These are phyloP conservation scores for Orthosia gracilis DNA, from an alignment of 2,888 invertebrate genomes.

Conservation along the genomic window DNA sequence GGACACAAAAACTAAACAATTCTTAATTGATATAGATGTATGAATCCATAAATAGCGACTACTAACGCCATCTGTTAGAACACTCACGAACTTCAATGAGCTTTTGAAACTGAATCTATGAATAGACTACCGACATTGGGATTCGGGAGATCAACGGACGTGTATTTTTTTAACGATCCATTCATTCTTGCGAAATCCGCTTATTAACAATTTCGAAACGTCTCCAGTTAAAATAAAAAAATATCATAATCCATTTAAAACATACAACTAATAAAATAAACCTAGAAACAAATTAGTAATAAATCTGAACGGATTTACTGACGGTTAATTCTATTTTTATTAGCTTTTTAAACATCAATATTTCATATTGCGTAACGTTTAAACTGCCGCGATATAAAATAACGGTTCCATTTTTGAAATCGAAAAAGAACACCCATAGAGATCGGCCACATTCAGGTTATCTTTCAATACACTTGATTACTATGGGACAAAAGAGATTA, in stretches of 20 bases:
- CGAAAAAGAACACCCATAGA: slow-evolving; percentile 31
- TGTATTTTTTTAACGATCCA: slow-evolving; percentile 35
- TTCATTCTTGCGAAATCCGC: slow-evolving; percentile 34
- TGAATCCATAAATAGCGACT: neutral
- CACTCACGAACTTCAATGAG: slow-evolving; percentile 40
- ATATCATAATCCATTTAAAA: slow-evolving; percentile 39
- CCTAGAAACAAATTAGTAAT: slow-evolving; percentile 45
- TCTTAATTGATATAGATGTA: neutral
- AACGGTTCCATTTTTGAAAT: slow-evolving; percentile 31
- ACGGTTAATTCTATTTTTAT: slow-evolving; percentile 31
- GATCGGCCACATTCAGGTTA: slow-evolving; percentile 12
- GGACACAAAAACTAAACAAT: neutral
- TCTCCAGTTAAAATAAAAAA: slow-evolving; percentile 35
- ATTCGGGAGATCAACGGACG: slow-evolving; percentile 46
- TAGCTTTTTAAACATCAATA: slow-evolving; percentile 44
- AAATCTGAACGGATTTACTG: slow-evolving; percentile 50
- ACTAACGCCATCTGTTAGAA: slow-evolving; percentile 61
- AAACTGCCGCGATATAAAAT: slow-evolving; percentile 19
- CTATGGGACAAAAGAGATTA: slow-evolving; percentile 36
- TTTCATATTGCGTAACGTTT: slow-evolving; percentile 40
- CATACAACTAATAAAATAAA: slow-evolving; percentile 56
- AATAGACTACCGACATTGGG: slow-evolving; percentile 58
- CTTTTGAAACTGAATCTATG: slow-evolving; percentile 48
- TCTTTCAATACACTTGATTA: slow-evolving; percentile 27
- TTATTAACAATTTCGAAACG: slow-evolving; percentile 34